These are phyloP conservation scores for Glomeris marginata DNA, from an alignment of 2,888 invertebrate species.

Conservation along the genomic window DNA sequence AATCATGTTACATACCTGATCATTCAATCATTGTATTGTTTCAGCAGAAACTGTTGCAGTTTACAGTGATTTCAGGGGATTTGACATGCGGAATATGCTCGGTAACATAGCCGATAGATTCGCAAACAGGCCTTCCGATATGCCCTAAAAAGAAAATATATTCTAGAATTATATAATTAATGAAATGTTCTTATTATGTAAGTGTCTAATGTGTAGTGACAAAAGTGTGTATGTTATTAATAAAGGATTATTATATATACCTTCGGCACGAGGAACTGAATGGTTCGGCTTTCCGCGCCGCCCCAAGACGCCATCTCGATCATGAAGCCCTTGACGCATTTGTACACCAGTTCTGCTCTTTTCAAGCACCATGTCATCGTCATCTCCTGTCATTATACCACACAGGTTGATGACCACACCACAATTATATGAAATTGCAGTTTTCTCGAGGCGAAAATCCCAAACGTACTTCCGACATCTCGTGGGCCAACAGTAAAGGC, in stretches of 20 bases:
- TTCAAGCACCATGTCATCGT: slow-evolving; percentile 92
- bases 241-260: slow-evolving; percentile 29
- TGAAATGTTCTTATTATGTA: not conserved
- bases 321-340: slow-evolving; percentile 99
- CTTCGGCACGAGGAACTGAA: slow-evolving; percentile 65
- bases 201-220: not conserved
- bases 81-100: slow-evolving; percentile 84
- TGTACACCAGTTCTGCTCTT: slow-evolving; percentile 90
- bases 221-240: no score
- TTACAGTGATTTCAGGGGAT: slow-evolving; percentile 45
- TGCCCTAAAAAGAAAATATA: slow-evolving; percentile 41
- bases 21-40: no score
- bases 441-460: slow-evolving; percentile 2
- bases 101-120: slow-evolving; percentile 76
- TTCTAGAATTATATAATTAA: not conserved
- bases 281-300: slow-evolving; percentile 45
- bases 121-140: slow-evolving; percentile 66
- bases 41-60: no score
- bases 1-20: no score
- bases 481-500: slow-evolving; percentile 80
- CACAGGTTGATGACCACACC: not conserved
- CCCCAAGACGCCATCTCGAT: slow-evolving; percentile 94
- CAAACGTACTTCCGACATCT: slow-evolving; percentile 69
- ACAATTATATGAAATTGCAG: not conserved
- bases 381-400: slow-evolving; percentile 54